These are phyloP conservation scores for Prenolepis imparis DNA, from an alignment of 2,888 invertebrate species.

Conservation along the genomic window DNA sequence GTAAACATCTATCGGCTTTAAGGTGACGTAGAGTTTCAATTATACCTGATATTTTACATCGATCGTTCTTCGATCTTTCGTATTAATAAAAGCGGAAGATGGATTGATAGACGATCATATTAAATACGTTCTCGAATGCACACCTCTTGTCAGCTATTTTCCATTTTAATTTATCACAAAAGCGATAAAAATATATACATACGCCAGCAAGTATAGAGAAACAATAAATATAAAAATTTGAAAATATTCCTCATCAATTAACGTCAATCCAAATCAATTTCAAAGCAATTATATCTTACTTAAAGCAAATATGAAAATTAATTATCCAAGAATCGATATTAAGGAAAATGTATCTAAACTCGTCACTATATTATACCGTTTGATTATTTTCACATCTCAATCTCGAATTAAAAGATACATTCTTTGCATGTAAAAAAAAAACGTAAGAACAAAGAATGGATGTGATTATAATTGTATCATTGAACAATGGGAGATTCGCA, in stretches of 20 bases:
- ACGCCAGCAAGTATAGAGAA: background rate
- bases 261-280: background rate
- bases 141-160: background rate
- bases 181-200: background rate
- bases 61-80: background rate
- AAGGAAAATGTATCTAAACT: background rate
- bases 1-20: background rate
- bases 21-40: background rate
- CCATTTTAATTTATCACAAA: background rate
- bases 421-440: background rate
- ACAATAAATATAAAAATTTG: conserved; percentile 57
- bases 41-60: conserved; percentile 8
- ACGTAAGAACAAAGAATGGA: background rate
- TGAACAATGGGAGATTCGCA: background rate
- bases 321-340: background rate
- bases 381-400: background rate
- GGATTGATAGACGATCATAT: background rate
- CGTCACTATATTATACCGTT: background rate
- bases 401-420: background rate
- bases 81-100: background rate
- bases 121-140: background rate
- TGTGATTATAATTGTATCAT: background rate
- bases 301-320: background rate
- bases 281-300: conserved; percentile 11
- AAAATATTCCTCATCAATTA: background rate